Conservation (phyloP, 2,888 invertebrate species). For the Drosophila paranaensis region DNA sequence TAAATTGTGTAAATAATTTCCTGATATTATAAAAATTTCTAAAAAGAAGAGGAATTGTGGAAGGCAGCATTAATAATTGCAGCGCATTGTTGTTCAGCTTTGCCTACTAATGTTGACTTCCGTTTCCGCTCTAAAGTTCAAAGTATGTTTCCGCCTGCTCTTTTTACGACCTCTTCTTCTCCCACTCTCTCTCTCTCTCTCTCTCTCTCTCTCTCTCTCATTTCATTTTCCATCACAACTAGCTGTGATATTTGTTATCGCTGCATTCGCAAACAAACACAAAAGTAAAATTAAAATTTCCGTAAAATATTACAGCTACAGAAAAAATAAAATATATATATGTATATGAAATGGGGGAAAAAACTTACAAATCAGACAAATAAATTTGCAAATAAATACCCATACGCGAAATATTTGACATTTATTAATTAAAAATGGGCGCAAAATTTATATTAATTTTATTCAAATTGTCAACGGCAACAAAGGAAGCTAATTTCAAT, state of each 20-base stretch:
- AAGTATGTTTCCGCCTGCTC: slow-evolving; percentile 63
- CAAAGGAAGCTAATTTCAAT: slow-evolving; percentile 78
- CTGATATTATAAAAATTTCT: slow-evolving; percentile 51
- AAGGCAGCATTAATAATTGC: slow-evolving; percentile 66
- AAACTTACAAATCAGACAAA: slow-evolving; percentile 74
- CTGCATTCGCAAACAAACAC: slow-evolving; percentile 22
- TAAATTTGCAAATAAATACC: slow-evolving; percentile 79
- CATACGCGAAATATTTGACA: slow-evolving; percentile 77
- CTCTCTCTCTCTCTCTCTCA: neutral
- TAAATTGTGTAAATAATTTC: slow-evolving; percentile 70
- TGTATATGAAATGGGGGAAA: neutral
- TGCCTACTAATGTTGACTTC: slow-evolving; percentile 79
- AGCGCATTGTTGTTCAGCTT: slow-evolving; percentile 55
- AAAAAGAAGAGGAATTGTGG: slow-evolving; percentile 17
- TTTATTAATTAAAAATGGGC: slow-evolving; percentile 82
- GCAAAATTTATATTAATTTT: slow-evolving; percentile 83
- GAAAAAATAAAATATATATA: neutral
- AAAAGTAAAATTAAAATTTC: slow-evolving; percentile 54
- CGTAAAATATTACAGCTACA: slow-evolving; percentile 45
- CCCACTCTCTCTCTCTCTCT: neutral
- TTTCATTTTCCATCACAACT: slow-evolving; percentile 18
- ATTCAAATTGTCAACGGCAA: slow-evolving; percentile 82
- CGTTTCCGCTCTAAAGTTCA: slow-evolving; percentile 70
- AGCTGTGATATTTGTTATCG: slow-evolving; percentile 69
- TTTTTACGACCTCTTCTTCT: slow-evolving; percentile 25